These are phyloP conservation scores for Hypercompe scribonia DNA, from an alignment of 2,888 invertebrate species.

Conservation along the genomic window DNA sequence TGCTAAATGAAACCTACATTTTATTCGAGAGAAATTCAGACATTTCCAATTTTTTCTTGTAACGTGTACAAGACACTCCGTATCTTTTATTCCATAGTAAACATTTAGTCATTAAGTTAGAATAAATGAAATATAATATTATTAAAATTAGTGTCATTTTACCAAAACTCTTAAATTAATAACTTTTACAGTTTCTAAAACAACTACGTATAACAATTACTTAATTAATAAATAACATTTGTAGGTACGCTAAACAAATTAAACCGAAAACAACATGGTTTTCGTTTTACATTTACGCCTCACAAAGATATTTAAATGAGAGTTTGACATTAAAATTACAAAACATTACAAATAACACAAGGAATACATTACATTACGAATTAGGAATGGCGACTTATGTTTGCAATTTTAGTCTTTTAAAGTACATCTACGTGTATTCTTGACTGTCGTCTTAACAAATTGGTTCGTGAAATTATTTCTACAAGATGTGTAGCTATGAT, in stretches of 20 bases:
- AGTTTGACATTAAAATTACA: conserved; percentile 29
- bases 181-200: conserved; percentile 14
- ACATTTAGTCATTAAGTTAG: not conserved
- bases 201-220: conserved; percentile 4
- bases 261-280: conserved; percentile 23
- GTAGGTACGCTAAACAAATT: conserved; percentile 13
- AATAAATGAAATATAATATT: not conserved
- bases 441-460: not conserved
- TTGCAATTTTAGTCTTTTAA: conserved; percentile 2
- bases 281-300: conserved; percentile 26
- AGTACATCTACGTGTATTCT: not conserved
- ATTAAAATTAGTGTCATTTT: not conserved
- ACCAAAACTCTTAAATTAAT: not conserved
- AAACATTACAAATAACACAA: conserved; percentile 27
- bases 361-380: conserved; percentile 26
- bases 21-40: not conserved
- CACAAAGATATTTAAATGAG: conserved; percentile 32
- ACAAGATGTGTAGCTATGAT: not conserved
- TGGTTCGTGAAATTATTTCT: not conserved
- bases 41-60: not conserved
- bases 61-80: no score
- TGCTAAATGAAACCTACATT: not conserved
- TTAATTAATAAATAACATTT: conserved; percentile 9
- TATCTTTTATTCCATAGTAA: no score
- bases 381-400: conserved; percentile 6